Conservation (phyloP, 2,888 invertebrate genomes). For the Aporophyla lueneburgensis region DNA sequence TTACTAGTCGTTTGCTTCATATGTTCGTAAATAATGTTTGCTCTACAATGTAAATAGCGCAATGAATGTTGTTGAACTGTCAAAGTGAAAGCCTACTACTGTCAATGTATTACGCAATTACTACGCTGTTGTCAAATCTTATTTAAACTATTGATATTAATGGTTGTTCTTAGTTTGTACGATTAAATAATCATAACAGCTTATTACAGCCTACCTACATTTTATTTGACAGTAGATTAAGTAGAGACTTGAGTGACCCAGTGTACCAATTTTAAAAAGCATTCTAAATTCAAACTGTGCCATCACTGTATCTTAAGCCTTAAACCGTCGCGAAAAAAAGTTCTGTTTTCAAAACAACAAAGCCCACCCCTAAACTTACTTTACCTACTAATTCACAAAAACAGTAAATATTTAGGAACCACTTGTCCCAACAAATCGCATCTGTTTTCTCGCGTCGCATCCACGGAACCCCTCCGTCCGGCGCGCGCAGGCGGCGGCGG, state of each 20-base stretch:
- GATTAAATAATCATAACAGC: neutral
- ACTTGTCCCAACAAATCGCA: conserved; percentile 56
- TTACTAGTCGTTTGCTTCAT: too few relatives aligned
- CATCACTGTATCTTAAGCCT: too few relatives aligned
- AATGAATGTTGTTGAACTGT: too few relatives aligned
- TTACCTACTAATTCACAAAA: neutral
- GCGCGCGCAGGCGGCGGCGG: conserved; percentile 61
- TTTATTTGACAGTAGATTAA: too few relatives aligned
- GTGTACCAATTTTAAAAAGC: neutral
- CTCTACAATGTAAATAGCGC: too few relatives aligned
- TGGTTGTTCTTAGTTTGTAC: neutral
- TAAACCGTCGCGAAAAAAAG: neutral
- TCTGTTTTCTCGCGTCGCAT: conserved; percentile 64
- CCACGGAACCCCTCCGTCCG: conserved; percentile 59
- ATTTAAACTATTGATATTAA: neutral
- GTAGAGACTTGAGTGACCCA: neutral
- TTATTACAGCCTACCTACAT: neutral
- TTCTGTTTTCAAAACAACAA: neutral
- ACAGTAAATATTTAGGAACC: conserved; percentile 31
- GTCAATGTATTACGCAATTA: too few relatives aligned
- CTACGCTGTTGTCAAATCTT: neutral
- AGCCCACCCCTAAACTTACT: neutral
- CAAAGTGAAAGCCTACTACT: too few relatives aligned
- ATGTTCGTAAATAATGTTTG: too few relatives aligned
- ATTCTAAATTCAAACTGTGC: neutral